Evolutionary conservation across 1,140 invertebrate genomes (phyloP), one percentile per base, ranked within the genome.

Genomic region (Apocrypta bakeri): DNA sequence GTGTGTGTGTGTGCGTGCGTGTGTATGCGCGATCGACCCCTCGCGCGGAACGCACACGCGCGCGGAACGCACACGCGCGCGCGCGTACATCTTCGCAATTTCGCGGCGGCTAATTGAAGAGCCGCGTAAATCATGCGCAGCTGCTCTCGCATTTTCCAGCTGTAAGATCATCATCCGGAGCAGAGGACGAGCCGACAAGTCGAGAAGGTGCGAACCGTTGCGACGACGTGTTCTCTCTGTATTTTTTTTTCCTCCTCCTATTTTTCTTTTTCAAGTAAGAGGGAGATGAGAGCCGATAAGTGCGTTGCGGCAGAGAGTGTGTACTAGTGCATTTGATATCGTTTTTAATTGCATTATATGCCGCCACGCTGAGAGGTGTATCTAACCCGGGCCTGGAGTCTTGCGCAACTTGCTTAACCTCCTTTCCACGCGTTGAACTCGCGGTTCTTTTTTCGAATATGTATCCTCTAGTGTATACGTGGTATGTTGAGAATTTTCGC

Each of bases 261-360:
- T 27, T 73, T 25, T 61, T 7, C 25, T 66, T 42, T n/a, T 21
- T 68, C 12, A 24, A 21, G 31, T 37, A 42, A 42, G 75, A 56
- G 48, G 48, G 1, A 56, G 48, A 56, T 56, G 27, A 66, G 27
- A 66, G 63, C 27, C 63, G 63, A 56, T 56, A 56, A 56, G 63
- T 66, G 63, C 63, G 14, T 12, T 40, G 40, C 40, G 21, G 27
- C 75, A 17, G 24, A 17, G 31, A 72, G 69, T 31, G 48, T 79
- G 71, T 31, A 48, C 25, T 64, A 72, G 68, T 72, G 78, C 56
- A 9, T 81, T 64, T 74, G 71, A 81, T 81, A 81, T 81, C 69
- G 61, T 81, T 81, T 81, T 61, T 81, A 81, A 81, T 73, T 73
- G 71, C 71, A 42, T 64, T 79, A 66, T 42, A 56, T 33, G 48